Base-by-base conservation (phyloP, 2,888 invertebrate genomes). In the Cerastoderma edule region DNA sequence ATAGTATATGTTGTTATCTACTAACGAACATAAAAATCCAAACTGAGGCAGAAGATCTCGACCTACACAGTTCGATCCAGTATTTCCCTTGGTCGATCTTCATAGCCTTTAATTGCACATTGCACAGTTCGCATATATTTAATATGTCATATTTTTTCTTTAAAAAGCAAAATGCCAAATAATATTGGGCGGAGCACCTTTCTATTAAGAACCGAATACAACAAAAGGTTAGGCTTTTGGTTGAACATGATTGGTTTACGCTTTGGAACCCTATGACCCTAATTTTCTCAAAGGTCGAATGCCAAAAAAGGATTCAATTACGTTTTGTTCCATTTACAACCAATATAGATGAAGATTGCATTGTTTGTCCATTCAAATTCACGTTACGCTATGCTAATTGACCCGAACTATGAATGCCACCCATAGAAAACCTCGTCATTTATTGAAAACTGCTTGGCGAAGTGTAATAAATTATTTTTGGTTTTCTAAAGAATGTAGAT, bases 351-450 rank as follows among this genome's bases (percentile, higher is more conserved):
- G 46, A 72, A 70, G 72, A 75, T 67, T 81, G 39, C 35, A 54
- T 60, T 60, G 60, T 60, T 33, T 13, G n/a, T 39, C 73, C 53
- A 53, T 74, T 71, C 39, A 78, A 76, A 76, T 54, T 65, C 67
- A 73, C 56, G 69, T 44, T 66, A 66, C 71, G 78, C 75, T 75
- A 78, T 81, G 81, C 72, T 81, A 81, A 81, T 81, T 81, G 73
- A 69, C 53, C 70, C 64, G 48, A 39, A 54, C 19, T 44, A 35
- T 78, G 32, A 65, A 56, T 54, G 60, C 68, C 65, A 74, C 33
- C 74, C 74, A 74, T 70, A 67, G 67, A 78, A 70, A 78, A 64
- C 27, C 27, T 35, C 65, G 60, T 48, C 39, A 66, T 66, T 39
- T 50, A 66, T 72, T 66, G 72, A 69, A 67, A 67, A 69, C 33